These are phyloP conservation scores for Trichacis sp. DNA, from an alignment of 2,888 invertebrate species.

Conservation along the genomic window DNA sequence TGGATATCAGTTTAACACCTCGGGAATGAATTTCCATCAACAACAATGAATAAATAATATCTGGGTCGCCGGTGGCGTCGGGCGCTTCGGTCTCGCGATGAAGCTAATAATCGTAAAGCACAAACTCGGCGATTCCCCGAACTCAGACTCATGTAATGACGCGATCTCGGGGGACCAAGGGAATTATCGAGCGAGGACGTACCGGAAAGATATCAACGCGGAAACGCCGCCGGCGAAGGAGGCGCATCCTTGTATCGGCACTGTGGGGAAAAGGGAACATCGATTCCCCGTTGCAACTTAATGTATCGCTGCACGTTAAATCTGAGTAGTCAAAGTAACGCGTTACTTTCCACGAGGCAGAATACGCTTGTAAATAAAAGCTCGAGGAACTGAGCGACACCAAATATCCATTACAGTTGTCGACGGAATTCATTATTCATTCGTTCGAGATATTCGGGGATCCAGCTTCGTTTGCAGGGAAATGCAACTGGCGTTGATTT, in stretches of 20 bases:
- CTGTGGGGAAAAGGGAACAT: neutral
- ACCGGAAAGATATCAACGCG: constrained; percentile 75
- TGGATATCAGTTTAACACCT: too few species aligned
- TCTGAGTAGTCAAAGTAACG: neutral
- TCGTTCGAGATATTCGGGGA: neutral
- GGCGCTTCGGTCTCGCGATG: neutral
- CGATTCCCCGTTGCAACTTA: neutral
- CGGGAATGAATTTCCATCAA: too few species aligned
- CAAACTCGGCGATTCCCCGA: constrained; percentile 40
- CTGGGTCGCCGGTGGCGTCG: too few species aligned
- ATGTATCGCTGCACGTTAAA: neutral
- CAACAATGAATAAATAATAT: too few species aligned
- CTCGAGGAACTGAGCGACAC: neutral
- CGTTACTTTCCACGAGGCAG: neutral
- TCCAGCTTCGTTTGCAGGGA: neutral
- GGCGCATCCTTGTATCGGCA: constrained; percentile 77
- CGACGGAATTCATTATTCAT: neutral
- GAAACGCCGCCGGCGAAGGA: constrained; percentile 64
- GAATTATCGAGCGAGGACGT: constrained; percentile 74
- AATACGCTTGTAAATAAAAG: neutral
- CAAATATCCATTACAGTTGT: neutral
- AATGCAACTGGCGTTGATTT: neutral
- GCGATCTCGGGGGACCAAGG: constrained; percentile 57
- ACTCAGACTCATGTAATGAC: constrained; percentile 56
- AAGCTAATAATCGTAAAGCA: constrained; percentile 32